Base-by-base conservation (phyloP, 2,888 invertebrate genomes). In the Allophyes oxyacanthae region DNA sequence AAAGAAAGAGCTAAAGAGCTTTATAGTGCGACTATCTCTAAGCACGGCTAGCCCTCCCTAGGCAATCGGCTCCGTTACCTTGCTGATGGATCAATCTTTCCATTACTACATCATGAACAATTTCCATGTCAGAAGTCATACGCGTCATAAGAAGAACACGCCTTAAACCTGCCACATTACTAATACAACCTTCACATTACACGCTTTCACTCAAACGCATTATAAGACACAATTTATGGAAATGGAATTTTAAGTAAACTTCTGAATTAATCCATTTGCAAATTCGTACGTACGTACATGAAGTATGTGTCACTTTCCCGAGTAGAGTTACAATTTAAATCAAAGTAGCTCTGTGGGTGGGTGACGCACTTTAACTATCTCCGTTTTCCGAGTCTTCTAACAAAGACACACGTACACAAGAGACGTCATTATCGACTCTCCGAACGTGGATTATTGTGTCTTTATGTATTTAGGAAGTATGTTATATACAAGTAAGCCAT, bases 351-450 rank as follows among this genome's bases (percentile, higher is more conserved):
- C 49, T 25, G 53, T 64, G 50, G 44, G 74, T 77, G 72, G 77
- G 75, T 50, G 54, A 54, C 65, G 52, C 53, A 48, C 77, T 56
- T 73, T 66, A 70, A 59, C 57, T 36, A 53, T 65, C 54, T 58
- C 46, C 64, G 64, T 72, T 71, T 72, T 74, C 74, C 67, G 72
- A 75, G 71, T 71, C 76, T 70, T 55, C 64, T 75, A 75, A 79
- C 84, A 86, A 85, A 85, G 85, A 82, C 82, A 80, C 83, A 83
- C 83, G 85, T 82, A 83, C 81, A 72, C 66, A 71, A 63, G 74
- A 77, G 82, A 79, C 77, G 78, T 84, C 84, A 83, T 86, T 87
- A 88, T 87, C 85, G 83, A 76, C 76, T 77, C 77, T 78, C 67
- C 74, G 82, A 83, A 83, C 78, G 77, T 69, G 79, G 77, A 82